Conservation (phyloP, 2,797 vertebrate genomes). For the Cossypha polioptera region DNA sequence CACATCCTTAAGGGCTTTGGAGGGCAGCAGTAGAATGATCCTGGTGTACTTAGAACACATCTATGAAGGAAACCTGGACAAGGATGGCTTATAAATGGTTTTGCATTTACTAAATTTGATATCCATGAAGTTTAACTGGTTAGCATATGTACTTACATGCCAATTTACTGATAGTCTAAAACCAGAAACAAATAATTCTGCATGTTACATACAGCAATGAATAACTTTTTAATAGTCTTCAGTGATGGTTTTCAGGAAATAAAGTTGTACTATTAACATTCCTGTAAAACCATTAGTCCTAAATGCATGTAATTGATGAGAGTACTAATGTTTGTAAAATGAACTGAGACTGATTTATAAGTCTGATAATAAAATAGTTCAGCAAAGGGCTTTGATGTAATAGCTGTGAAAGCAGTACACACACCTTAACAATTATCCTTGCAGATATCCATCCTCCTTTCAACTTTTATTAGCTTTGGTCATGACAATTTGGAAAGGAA, state of each 20-base stretch:
- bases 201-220: background rate
- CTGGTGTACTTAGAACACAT: background rate
- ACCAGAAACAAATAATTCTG: conserved; percentile 9
- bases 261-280: conserved; percentile 72
- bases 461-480: conserved; percentile 61
- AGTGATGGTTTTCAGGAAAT: conserved; percentile 58
- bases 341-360: conserved; percentile 70
- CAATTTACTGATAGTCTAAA: background rate
- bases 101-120: background rate
- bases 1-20: background rate
- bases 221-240: conserved; percentile 44
- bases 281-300: conserved; percentile 70
- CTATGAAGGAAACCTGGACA: background rate
- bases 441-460: conserved; percentile 60
- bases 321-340: conserved; percentile 68
- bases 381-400: conserved; percentile 68
- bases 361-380: conserved; percentile 71
- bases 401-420: conserved; percentile 60
- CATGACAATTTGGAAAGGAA: background rate
- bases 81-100: background rate
- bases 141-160: background rate
- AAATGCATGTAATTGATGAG: conserved; percentile 62
- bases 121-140: background rate
- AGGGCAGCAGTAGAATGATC: background rate
- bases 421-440: conserved; percentile 65